Conservation (phyloP, 2,888 invertebrate genomes). For the Caenorhabditis sinica region DNA sequence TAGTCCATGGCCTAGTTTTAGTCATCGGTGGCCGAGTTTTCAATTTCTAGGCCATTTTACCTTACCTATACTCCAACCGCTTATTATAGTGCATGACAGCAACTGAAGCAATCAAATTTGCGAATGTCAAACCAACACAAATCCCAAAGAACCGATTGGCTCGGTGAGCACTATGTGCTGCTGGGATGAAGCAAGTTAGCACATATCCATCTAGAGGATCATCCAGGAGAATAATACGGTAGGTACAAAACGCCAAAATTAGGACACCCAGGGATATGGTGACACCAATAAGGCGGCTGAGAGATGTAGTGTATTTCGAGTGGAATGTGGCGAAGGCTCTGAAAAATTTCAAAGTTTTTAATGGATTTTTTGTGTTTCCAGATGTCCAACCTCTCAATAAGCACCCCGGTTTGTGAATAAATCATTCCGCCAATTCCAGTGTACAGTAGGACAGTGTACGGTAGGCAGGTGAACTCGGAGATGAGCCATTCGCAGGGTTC, state of each 20-base stretch:
- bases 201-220: constrained; percentile 34
- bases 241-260: constrained; percentile 12
- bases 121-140: constrained; percentile 14
- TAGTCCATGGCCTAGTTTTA: no score
- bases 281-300: constrained; percentile 10
- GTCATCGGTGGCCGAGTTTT: no score
- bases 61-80: constrained; percentile 48
- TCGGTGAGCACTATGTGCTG: constrained; percentile 24
- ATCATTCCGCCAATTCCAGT: constrained; percentile 51
- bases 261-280: constrained; percentile 17
- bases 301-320: constrained; percentile 10
- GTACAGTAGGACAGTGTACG: constrained; percentile 30
- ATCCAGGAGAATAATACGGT: constrained; percentile 29
- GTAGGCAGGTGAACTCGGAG: constrained; percentile 25
- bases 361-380: not conserved
- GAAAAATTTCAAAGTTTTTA: no score
- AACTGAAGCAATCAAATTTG: constrained; percentile 41
- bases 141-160: constrained; percentile 30
- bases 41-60: no score
- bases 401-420: constrained; percentile 40
- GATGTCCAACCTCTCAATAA: constrained; percentile 34
- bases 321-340: constrained; percentile 48
- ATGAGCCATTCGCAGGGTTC: constrained; percentile 36
- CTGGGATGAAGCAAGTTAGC: constrained; percentile 30
- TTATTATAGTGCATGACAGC: constrained; percentile 50